Evolutionary conservation across 1,140 invertebrate species (phyloP), one percentile per base, ranked within the genome.

Genomic region (Saccostrea cuccullata): DNA sequence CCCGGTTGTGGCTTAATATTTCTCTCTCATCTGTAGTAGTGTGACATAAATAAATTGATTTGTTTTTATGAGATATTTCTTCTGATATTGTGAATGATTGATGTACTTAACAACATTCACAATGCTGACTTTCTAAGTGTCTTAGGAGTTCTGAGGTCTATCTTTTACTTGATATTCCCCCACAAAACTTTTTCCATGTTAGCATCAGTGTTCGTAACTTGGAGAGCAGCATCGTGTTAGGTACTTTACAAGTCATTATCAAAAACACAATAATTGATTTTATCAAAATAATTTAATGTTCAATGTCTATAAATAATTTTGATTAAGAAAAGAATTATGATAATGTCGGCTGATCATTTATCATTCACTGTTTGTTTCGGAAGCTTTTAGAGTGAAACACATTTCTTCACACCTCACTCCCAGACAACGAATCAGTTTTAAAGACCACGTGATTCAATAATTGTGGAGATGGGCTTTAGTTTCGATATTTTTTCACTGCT

Each of bases 241-340:
- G 8, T 73, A 73, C 26, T 23, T 73, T n/a, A 67, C 60, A 67
- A 67, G 15, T 67, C 23, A 20, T 20, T 67, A 67, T 8, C 60
- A 67, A 67, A 20, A 23, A 23, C 23, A 20, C 20, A 8, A 2
- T 11, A 47, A 73, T 73, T 36, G 67, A 73, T 73, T 73, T 73
- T 73, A 73, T 73, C 67, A 26, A 73, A 23, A 73, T 23, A 23
- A 23, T 73, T 30, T 23, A 73, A 26, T 13, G 67, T 13, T 30
- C 9, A 20, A 12, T 73, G 67, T 23, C 67, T 73, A 73, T 73
- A 26, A 73, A 73, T 73, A 30, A 73, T 23, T 73, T 73, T 73
- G 67, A 73, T 73, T 73, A 73, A n/a, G 23, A 73, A 73, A 73
- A 23, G 26, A 73, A 73, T 73, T 73, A 73, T 73, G 67, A 73